Evolutionary conservation across 2,888 invertebrate genomes (phyloP), one percentile per base, ranked within the genome.

Genomic region (Timema podura): DNA sequence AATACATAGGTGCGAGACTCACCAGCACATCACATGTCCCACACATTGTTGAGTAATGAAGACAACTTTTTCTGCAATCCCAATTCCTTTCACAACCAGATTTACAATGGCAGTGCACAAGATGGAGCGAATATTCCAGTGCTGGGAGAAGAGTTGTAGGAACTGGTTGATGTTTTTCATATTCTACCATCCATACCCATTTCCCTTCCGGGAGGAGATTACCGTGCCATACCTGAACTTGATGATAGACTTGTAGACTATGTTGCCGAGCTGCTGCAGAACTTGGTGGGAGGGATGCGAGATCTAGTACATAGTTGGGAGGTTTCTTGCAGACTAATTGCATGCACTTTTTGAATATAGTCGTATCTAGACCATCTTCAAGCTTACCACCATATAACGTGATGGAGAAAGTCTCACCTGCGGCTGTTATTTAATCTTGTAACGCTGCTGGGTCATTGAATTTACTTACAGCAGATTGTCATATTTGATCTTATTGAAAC

Each of bases 1-100:
- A 61, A n/a, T 61, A 30, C 45, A 45, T 61, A 44, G 1, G 44
- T 61, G 61, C 61, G 45, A 30, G 61, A 10, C 7, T 16, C 61
- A 61, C 15, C 61, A 30, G 61, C n/a, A n/a, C n/a, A n/a, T n/a
- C 61, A 61, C 61, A 61, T 11, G 11, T 11, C 8, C 30, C 61
- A 61, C 61, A 61, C 61, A 61, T 61, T 61, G 61, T n/a, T 44
- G 61, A 61, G 11, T 11, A 61, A 10, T 61, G 61, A 11, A 61
- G 15, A 61, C 6, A 5, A 61, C 61, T n/a, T 61, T 61, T 61
- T 45, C 16, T 61, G 61, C 61, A 61, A 16, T 61, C 6, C 8
- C 16, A 61, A 61, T 61, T 61, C 45, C 61, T 61, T 61, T 61
- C 61, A 61, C 30, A 61, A 61, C 61, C 61, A 8, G 61, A 15